Conservation (phyloP, 2,113 vertebrate species). For the Charadrius vociferus region DNA sequence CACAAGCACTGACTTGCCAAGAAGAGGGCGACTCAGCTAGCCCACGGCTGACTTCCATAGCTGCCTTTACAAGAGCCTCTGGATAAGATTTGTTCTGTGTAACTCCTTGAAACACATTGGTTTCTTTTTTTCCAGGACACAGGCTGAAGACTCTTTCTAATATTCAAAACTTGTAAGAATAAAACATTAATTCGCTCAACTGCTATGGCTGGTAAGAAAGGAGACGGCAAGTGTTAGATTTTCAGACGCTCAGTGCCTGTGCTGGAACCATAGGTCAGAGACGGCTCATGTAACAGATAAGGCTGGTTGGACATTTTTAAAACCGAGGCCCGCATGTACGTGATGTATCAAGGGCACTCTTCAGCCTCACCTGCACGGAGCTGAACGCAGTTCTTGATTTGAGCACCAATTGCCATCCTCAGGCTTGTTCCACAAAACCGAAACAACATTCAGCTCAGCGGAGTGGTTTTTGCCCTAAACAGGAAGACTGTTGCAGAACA, state of each 20-base stretch:
- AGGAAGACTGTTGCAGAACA: neutral
- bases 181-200: neutral
- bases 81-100: neutral
- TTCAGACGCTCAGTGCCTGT: neutral
- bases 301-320: neutral
- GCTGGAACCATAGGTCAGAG: neutral
- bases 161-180: neutral
- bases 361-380: neutral
- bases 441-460: neutral
- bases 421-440: neutral
- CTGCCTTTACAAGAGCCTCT: neutral
- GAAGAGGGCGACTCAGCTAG: rapidly evolving
- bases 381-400: neutral
- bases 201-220: neutral
- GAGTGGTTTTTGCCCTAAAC: neutral
- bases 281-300: neutral
- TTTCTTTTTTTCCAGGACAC: neutral
- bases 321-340: neutral
- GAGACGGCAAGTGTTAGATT: neutral
- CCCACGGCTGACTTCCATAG: neutral
- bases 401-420: neutral
- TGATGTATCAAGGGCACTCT: neutral
- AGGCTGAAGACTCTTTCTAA: neutral
- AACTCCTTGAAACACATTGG: neutral
- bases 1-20: neutral